These are phyloP conservation scores for Theristicus caerulescens DNA, from an alignment of 2,113 vertebrate species.

Conservation along the genomic window DNA sequence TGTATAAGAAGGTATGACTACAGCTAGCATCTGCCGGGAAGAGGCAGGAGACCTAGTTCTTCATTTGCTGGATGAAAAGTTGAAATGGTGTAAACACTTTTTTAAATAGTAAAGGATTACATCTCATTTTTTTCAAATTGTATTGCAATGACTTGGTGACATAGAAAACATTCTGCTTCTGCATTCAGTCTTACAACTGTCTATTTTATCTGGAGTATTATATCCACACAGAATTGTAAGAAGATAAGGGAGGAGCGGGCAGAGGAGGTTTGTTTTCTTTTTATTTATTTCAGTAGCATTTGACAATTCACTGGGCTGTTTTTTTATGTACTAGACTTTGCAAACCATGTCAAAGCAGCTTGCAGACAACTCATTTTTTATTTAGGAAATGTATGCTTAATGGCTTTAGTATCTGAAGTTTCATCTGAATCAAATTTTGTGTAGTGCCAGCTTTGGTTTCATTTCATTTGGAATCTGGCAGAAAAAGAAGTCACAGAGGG, in stretches of 20 bases:
- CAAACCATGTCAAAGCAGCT: constrained; percentile 52
- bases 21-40: not conserved
- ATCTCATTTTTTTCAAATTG: not conserved
- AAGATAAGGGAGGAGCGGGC: not conserved
- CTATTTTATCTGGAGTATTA: not conserved
- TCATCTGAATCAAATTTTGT: constrained; percentile 68
- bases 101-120: not conserved
- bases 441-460: constrained; percentile 48
- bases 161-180: not conserved
- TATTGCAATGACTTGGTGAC: not conserved
- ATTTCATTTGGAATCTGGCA: constrained; percentile 67
- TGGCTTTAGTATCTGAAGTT: constrained; percentile 49
- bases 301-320: constrained; percentile 27
- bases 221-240: not conserved
- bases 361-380: constrained; percentile 71
- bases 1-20: not conserved
- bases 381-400: constrained; percentile 66
- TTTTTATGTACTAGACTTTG: constrained; percentile 39
- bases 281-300: constrained; percentile 51
- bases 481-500: constrained; percentile 48
- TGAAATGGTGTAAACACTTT: not conserved
- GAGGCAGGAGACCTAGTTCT: not conserved
- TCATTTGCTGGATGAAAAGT: not conserved
- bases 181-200: not conserved
- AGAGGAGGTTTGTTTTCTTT: not conserved